phyloP scores from a whole-genome alignment of 2,113 vertebrate genomes.

The Misgurnus mizolepis region DNA sequence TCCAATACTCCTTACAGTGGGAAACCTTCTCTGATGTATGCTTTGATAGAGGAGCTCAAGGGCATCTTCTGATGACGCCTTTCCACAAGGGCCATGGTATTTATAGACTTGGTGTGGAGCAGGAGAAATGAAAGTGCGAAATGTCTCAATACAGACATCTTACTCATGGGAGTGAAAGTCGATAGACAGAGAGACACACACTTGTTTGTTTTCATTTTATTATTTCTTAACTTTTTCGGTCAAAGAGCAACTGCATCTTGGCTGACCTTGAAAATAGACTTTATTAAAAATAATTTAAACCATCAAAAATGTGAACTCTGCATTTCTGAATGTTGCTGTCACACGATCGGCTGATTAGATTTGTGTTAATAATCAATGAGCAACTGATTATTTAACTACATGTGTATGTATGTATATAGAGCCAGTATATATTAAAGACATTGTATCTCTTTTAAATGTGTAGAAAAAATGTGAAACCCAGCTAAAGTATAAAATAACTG shows the following conservation, averaged over 20 bases:
- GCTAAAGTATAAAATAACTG: too few species aligned
- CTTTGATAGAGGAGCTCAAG: slow-evolving; percentile 28
- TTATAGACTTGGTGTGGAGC: slow-evolving; percentile 41
- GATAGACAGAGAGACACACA: neutral
- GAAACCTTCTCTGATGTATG: slow-evolving; percentile 31
- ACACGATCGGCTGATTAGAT: too few species aligned
- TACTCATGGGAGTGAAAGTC: neutral
- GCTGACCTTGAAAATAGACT: neutral
- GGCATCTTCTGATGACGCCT: slow-evolving; percentile 15
- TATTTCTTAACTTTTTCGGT: neutral
- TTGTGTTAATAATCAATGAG: too few species aligned
- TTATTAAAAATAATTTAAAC: neutral
- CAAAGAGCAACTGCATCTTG: neutral
- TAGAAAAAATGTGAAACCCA: too few species aligned
- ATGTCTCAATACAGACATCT: slow-evolving; percentile 5
- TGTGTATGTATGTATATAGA: too few species aligned
- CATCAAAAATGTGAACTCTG: too few species aligned
- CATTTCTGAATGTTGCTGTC: too few species aligned
- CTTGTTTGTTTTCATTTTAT: neutral
- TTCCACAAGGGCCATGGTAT: slow-evolving; percentile 24
- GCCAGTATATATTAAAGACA: too few species aligned
- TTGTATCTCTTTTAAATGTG: too few species aligned
- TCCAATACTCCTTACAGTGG: slow-evolving; percentile 38
- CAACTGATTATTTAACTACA: too few species aligned
- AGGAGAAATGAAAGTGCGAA: neutral